Conservation (phyloP, 2,888 invertebrate genomes). For the Eurytoma adleriae region DNA sequence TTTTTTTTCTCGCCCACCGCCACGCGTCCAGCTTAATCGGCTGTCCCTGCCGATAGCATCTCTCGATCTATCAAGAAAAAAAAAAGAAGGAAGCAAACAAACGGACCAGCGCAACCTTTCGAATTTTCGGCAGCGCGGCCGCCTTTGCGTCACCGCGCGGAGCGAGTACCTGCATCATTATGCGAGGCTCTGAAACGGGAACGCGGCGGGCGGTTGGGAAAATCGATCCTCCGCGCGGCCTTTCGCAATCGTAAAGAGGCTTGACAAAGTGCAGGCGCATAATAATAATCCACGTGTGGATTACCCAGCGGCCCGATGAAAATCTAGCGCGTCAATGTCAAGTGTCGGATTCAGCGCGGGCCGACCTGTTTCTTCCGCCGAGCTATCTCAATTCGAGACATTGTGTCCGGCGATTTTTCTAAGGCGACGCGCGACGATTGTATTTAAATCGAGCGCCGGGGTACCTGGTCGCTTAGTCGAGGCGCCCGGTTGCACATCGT, state of each 20-base stretch:
- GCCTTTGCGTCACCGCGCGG: neutral
- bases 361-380: constrained; percentile 38
- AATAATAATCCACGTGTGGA: constrained; percentile 36
- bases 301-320: constrained; percentile 43
- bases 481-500: neutral
- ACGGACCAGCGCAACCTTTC: neutral
- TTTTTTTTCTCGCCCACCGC: neutral
- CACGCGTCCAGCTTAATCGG: neutral
- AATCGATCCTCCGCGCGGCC: constrained; percentile 12
- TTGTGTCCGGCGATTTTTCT: neutral
- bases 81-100: neutral
- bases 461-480: constrained; percentile 14
- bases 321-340: constrained; percentile 43
- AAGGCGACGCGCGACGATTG: neutral
- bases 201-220: constrained; percentile 23
- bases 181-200: neutral
- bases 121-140: constrained; percentile 10
- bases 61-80: neutral
- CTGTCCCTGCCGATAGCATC: neutral
- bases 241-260: constrained; percentile 50
- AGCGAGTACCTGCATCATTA: neutral
- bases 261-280: constrained; percentile 28
- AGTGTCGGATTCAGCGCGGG: constrained; percentile 27
- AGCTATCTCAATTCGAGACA: too few species aligned
- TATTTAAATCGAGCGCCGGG: constrained; percentile 50